These are phyloP conservation scores for Eurypyga helias DNA, from an alignment of 2,113 vertebrate species.

Conservation along the genomic window DNA sequence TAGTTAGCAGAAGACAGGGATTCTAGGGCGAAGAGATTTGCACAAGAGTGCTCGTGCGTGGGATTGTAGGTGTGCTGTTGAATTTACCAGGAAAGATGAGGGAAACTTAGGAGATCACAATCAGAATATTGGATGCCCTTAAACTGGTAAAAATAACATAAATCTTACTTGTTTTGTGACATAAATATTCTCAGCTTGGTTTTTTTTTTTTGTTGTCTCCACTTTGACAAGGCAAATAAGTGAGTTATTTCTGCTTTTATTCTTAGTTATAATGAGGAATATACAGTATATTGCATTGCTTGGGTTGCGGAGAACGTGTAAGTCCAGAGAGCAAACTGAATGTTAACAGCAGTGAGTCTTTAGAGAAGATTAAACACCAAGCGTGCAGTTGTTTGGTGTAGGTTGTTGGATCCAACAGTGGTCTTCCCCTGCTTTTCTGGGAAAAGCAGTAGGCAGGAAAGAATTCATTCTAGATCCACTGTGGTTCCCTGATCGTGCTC, in stretches of 20 bases:
- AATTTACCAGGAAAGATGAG: not conserved
- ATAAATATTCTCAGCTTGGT: not conserved
- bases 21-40: not conserved
- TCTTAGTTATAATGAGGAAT: not conserved
- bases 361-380: not conserved
- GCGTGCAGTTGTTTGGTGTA: not conserved
- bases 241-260: not conserved
- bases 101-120: not conserved
- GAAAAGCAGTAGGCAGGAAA: not conserved
- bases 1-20: not conserved
- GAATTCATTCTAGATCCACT: not conserved
- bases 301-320: not conserved
- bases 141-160: not conserved
- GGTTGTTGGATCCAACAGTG: not conserved
- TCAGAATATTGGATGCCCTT: not conserved
- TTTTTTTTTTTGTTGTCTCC: not conserved
- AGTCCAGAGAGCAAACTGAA: not conserved
- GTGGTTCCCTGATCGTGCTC: rapidly evolving
- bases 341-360: not conserved
- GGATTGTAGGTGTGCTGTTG: not conserved
- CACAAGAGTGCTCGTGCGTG: rapidly evolving
- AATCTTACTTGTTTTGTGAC: not conserved
- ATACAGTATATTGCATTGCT: not conserved
- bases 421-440: not conserved
- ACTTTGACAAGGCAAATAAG: not conserved